Evolutionary conservation across 2,888 invertebrate species (phyloP).

Genomic region (Conistra vaccinii): DNA sequence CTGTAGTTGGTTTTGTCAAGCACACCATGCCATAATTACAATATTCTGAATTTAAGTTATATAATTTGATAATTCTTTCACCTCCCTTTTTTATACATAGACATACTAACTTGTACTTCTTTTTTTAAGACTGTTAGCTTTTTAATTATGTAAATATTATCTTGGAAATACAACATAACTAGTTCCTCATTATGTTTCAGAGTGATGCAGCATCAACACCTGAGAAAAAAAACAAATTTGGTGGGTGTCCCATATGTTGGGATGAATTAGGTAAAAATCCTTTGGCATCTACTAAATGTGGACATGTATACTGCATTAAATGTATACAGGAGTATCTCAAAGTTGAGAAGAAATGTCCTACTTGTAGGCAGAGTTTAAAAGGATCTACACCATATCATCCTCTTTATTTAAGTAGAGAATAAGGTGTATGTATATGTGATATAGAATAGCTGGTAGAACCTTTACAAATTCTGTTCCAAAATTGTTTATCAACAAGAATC

Average conservation of each 20-base stretch:
- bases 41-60: not conserved
- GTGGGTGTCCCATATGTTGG: conserved; percentile 81
- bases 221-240: conserved; percentile 58
- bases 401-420: conserved; percentile 65
- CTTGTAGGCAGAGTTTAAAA: conserved; percentile 75
- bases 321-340: conserved; percentile 74
- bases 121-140: no score
- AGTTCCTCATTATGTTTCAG: conserved; percentile 30
- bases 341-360: conserved; percentile 77
- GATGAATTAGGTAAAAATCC: conserved; percentile 77
- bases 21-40: not conserved
- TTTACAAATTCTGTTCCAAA: not conserved
- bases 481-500: not conserved
- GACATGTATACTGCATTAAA: conserved; percentile 80
- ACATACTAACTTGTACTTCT: no score
- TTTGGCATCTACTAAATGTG: conserved; percentile 82
- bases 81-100: no score
- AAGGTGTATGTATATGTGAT: not conserved
- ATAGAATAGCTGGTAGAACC: not conserved
- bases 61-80: no score
- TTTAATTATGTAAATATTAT: no score
- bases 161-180: no score
- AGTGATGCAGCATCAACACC: conserved; percentile 12
- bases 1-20: not conserved
- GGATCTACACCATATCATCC: conserved; percentile 76